Evolutionary conservation across 92 coral and sea anemone genomes (phyloP), one percentile per base, ranked within the genome.

Genomic region (Palythoa grandiflora): DNA sequence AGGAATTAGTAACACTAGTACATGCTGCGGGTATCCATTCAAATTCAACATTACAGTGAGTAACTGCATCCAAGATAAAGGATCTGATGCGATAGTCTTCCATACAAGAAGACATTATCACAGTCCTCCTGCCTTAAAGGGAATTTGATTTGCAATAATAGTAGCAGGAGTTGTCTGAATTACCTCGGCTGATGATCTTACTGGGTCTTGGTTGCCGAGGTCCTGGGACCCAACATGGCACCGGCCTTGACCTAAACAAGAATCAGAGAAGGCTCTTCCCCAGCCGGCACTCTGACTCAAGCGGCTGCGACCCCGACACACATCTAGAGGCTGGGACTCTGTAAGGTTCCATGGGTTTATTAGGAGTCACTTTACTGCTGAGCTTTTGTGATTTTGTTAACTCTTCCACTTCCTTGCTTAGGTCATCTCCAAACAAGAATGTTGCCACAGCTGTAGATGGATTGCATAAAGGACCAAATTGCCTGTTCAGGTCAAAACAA

Each of bases 181-280:
- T 54, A 90, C 90, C 89, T 90, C 55, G 74, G 48, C 85, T 85
- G 21, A 38, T 80, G 77, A 72, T 83, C 40, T 53, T 40, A 80
- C 87, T 85, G 87, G 40, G 6, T 68, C 87, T 77, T 88, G 75
- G 40, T 38, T 65, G n/a, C 16, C 14, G 35, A 51, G 66, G 88
- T 73, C 40, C 75, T 72, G 80, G 35, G 70, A 44, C 59, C 83
- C 44, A 71, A 84, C 53, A 20, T 89, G 81, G 80, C 88, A 89
- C 87, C 86, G 79, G 90, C 86, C 91, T 57, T 75, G 55, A 47
- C 92, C 93, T 87, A 87, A 77, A 93, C 84, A 77, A 84, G 90
- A 54, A 79, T 28, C 73, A 13, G 83, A 40, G 35, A 80, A n/a
- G 63, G 65, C 11, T 20, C 78, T 73, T 3, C 79, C 88, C 28